These are phyloP conservation scores for Pristionchus mayeri DNA, from an alignment of 2,888 invertebrate genomes.

Conservation along the genomic window DNA sequence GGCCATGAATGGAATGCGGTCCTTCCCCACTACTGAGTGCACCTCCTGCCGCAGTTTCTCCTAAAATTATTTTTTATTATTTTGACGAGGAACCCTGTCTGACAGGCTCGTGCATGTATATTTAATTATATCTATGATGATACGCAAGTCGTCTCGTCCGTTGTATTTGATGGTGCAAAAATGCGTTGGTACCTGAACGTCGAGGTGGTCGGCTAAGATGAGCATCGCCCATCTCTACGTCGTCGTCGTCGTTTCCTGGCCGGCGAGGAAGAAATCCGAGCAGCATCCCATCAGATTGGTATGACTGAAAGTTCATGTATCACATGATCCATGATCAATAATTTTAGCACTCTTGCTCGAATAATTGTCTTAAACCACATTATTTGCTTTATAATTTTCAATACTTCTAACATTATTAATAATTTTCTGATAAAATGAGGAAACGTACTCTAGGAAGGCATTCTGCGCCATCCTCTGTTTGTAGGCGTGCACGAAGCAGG, in stretches of 20 bases:
- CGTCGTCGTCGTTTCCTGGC: background rate
- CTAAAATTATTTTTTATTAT: background rate
- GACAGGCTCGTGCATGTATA: too few species aligned
- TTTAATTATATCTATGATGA: too few species aligned
- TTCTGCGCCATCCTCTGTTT: background rate
- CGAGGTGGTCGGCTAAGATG: background rate
- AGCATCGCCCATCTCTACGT: too few species aligned
- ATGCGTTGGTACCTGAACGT: background rate
- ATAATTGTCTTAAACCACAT: background rate
- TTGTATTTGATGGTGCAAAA: background rate
- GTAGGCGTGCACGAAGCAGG: background rate
- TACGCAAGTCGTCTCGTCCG: too few species aligned
- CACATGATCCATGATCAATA: too few species aligned
- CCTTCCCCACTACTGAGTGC: background rate
- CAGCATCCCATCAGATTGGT: background rate
- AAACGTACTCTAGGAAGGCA: background rate
- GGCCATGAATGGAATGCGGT: background rate
- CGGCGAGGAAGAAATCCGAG: background rate
- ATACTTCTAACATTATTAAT: too few species aligned
- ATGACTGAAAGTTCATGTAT: too few species aligned
- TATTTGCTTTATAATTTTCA: background rate
- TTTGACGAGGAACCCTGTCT: too few species aligned
- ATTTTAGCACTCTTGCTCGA: background rate
- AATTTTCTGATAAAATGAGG: too few species aligned
- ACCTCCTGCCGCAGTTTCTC: background rate